phyloP scores from a whole-genome alignment of 2,888 invertebrate genomes.

The Scotopteryx bipunctaria region DNA sequence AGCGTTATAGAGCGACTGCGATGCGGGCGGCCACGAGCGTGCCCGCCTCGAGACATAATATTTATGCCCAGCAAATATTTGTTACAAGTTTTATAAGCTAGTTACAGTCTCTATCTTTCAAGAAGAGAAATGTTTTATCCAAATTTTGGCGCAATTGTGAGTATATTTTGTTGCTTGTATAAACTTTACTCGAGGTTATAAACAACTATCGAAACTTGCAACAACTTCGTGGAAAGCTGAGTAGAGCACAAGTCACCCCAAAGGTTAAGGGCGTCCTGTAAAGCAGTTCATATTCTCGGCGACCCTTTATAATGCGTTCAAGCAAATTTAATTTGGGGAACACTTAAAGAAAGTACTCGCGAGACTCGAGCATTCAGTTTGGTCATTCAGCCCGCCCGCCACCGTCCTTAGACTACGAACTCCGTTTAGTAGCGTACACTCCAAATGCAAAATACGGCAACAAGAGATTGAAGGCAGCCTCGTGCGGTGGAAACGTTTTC shows the following conservation, averaged over 20 bases:
- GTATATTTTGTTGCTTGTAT: not conserved
- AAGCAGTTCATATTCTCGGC: constrained; percentile 5
- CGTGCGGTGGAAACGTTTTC: constrained; percentile 62
- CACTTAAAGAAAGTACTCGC: constrained; percentile 15
- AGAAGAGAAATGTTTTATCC: not conserved
- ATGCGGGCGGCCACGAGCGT: not conserved
- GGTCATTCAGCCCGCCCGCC: constrained; percentile 48
- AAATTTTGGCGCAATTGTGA: not conserved
- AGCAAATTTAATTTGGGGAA: constrained; percentile 23
- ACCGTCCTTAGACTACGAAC: constrained; percentile 43
- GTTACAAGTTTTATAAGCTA: constrained; percentile 7
- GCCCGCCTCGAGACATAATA: constrained; percentile 4
- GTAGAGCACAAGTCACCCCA: not conserved
- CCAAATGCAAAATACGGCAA: constrained; percentile 59
- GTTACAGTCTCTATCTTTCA: not conserved
- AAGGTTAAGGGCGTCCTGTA: constrained; percentile 4
- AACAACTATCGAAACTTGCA: not conserved
- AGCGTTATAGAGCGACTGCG: constrained; percentile 4
- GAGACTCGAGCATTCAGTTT: constrained; percentile 17
- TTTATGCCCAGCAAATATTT: constrained; percentile 17
- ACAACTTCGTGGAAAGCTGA: not conserved
- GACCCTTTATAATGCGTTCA: constrained; percentile 15
- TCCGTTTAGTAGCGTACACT: constrained; percentile 48
- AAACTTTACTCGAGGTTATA: too few species aligned
- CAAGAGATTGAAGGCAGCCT: constrained; percentile 57